Percentiles rank a stretch among this genome's conserved stretches.
Conservation (phyloP, 2,888 invertebrate species). For the Dugesia japonica region DNA sequence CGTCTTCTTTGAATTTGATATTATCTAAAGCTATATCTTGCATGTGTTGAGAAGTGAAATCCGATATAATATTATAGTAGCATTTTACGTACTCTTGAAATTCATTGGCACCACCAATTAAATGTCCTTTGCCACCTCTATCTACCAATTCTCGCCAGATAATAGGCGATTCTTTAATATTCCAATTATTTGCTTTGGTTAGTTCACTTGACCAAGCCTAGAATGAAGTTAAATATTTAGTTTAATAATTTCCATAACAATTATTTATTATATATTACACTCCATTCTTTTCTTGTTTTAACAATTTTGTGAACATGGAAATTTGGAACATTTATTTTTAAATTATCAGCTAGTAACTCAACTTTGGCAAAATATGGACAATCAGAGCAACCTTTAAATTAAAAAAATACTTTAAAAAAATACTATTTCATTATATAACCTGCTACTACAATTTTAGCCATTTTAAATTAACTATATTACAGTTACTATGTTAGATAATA, state of each 20-base stretch:
- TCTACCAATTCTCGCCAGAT: conserved; percentile 48
- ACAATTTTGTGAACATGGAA: conserved; percentile 34
- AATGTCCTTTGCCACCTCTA: conserved; percentile 46
- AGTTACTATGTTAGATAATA: background rate
- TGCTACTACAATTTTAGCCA: conserved; percentile 5
- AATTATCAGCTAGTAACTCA: conserved; percentile 31
- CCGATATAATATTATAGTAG: conserved; percentile 45
- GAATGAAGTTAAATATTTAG: no score
- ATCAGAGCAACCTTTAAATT: conserved; percentile 32
- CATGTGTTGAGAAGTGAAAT: conserved; percentile 41
- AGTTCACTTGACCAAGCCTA: conserved; percentile 8
- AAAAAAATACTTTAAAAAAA: background rate
- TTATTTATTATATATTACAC: conserved; percentile 4
- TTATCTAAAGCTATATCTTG: conserved; percentile 42
- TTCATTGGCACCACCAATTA: conserved; percentile 47
- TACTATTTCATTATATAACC: background rate
- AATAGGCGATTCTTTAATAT: conserved; percentile 43
- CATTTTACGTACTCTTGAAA: conserved; percentile 43
- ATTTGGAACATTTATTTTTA: conserved; percentile 31
- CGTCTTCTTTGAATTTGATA: conserved; percentile 38
- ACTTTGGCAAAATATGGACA: conserved; percentile 35
- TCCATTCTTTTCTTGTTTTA: conserved; percentile 27
- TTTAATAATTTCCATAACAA: no score
- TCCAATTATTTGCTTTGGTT: conserved; percentile 41
- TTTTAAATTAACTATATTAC: background rate